Conservation (phyloP, 2,888 invertebrate genomes). For the Didymodactylos carnosus region DNA sequence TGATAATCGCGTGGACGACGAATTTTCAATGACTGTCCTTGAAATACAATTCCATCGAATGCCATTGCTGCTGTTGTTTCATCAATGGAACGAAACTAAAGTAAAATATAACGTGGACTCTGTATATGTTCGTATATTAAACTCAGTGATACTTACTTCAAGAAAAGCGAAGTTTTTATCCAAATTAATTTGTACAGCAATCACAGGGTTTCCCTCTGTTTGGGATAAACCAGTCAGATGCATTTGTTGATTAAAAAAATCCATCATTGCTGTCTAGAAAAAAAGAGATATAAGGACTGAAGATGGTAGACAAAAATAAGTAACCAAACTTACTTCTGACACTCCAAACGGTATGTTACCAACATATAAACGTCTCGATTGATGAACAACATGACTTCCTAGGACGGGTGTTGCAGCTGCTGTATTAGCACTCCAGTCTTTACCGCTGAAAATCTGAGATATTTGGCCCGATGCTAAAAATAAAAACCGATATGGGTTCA, state of each 20-base stretch:
- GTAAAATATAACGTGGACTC: conserved; percentile 1
- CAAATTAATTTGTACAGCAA: conserved; percentile 91
- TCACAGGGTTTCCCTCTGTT: conserved; percentile 90
- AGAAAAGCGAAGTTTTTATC: conserved; percentile 98
- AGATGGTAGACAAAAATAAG: too few relatives aligned
- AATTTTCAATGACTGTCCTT: conserved; percentile 82
- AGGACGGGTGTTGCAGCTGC: conserved; percentile 77
- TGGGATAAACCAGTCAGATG: conserved; percentile 85
- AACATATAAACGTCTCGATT: conserved; percentile 75
- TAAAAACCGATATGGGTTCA: conserved; percentile 41
- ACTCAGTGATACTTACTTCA: too few relatives aligned
- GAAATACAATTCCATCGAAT: conserved; percentile 94
- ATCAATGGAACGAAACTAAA: conserved; percentile 59
- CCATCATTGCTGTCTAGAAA: conserved; percentile 70
- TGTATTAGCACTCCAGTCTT: conserved; percentile 19
- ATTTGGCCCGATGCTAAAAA: conserved; percentile 68
- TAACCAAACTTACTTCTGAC: conserved; percentile 46
- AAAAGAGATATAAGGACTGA: neutral
- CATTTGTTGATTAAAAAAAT: conserved; percentile 96
- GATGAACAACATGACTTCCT: conserved; percentile 74
- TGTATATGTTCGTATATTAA: too few relatives aligned
- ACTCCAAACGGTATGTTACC: conserved; percentile 98
- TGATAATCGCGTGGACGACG: conserved; percentile 92
- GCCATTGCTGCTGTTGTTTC: conserved; percentile 98
- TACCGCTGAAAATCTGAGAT: conserved; percentile 67